These are phyloP conservation scores for Leptinotarsa defecta DNA, from an alignment of 1,140 invertebrate genomes.

Conservation along the genomic window DNA sequence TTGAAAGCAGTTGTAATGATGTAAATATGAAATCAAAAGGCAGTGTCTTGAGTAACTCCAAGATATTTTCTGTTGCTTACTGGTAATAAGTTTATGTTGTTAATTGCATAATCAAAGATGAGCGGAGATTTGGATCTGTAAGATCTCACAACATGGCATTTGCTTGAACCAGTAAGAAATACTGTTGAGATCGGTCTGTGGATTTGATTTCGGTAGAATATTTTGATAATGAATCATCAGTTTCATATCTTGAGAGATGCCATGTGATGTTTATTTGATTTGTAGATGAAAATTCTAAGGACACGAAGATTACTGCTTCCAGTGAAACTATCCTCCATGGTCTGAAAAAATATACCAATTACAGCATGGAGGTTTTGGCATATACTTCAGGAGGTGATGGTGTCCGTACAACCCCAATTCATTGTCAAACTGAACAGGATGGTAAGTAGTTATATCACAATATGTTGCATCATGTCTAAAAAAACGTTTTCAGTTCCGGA, in stretches of 20 bases:
- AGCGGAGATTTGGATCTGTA: too few species aligned
- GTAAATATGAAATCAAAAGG: too few species aligned
- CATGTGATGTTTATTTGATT: slow-evolving; percentile 34
- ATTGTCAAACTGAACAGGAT: slow-evolving; percentile 94
- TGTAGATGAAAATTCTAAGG: slow-evolving; percentile 86
- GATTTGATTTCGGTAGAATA: too few species aligned
- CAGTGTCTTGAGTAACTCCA: too few species aligned
- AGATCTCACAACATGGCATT: too few species aligned
- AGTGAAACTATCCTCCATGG: slow-evolving; percentile 91
- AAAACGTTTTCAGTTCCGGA: slow-evolving; percentile 77
- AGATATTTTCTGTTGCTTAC: too few species aligned
- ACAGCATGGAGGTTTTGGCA: slow-evolving; percentile 94
- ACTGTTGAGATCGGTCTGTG: too few species aligned
- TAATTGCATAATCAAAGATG: too few species aligned
- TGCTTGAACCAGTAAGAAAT: too few species aligned
- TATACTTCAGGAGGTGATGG: slow-evolving; percentile 96
- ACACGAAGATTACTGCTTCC: slow-evolving; percentile 87
- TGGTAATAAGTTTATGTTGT: too few species aligned
- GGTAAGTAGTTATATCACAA: slow-evolving; percentile 64
- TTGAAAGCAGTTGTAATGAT: too few species aligned
- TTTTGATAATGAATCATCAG: not conserved
- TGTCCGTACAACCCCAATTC: slow-evolving; percentile 85
- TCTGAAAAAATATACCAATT: slow-evolving; percentile 94
- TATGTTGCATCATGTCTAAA: not conserved
- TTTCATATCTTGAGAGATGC: not conserved